Conservation (phyloP, 1,140 invertebrate species). For the Hestina assimilis region DNA sequence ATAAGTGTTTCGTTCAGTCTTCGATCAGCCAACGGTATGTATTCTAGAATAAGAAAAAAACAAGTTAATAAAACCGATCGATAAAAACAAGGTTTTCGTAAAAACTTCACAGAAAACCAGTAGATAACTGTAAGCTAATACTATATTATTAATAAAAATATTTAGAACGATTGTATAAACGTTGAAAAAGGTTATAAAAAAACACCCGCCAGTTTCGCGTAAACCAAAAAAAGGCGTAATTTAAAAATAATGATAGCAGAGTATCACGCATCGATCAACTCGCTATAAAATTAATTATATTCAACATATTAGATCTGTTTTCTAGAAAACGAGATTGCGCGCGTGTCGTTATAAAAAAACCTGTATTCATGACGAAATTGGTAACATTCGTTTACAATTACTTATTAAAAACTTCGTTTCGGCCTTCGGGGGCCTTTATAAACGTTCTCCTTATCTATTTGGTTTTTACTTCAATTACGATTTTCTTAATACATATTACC, state of each 20-base stretch:
- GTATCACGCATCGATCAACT: slow-evolving; percentile 71
- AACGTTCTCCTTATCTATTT: background rate
- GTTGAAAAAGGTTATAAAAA: slow-evolving; percentile 44
- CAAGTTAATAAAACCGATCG: too few relatives aligned
- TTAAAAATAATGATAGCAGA: slow-evolving; percentile 65
- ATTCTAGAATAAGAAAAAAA: slow-evolving; percentile 58
- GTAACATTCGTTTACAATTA: slow-evolving; percentile 67
- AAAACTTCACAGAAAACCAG: slow-evolving; percentile 23
- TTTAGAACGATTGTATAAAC: slow-evolving; percentile 37
- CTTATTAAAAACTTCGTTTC: slow-evolving; percentile 68
- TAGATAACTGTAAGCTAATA: slow-evolving; percentile 34
- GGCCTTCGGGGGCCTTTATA: slow-evolving; percentile 48
- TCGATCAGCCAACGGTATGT: slow-evolving; percentile 50
- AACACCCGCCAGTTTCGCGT: slow-evolving; percentile 46
- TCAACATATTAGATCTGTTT: slow-evolving; percentile 73
- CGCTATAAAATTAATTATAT: slow-evolving; percentile 72
- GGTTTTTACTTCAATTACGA: background rate
- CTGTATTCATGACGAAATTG: slow-evolving; percentile 66
- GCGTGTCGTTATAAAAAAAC: slow-evolving; percentile 59
- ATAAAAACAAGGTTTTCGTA: too few relatives aligned
- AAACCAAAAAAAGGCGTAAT: slow-evolving; percentile 40
- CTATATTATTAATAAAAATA: slow-evolving; percentile 51
- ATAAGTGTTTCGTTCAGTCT: slow-evolving; percentile 65
- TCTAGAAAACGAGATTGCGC: slow-evolving; percentile 70
- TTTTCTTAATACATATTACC: background rate